A percentile compares a stretch with the other conserved stretches of the same genome.
Evolutionary conservation across 2,113 vertebrate genomes (phyloP).

Genomic region (Sturnus vulgaris): DNA sequence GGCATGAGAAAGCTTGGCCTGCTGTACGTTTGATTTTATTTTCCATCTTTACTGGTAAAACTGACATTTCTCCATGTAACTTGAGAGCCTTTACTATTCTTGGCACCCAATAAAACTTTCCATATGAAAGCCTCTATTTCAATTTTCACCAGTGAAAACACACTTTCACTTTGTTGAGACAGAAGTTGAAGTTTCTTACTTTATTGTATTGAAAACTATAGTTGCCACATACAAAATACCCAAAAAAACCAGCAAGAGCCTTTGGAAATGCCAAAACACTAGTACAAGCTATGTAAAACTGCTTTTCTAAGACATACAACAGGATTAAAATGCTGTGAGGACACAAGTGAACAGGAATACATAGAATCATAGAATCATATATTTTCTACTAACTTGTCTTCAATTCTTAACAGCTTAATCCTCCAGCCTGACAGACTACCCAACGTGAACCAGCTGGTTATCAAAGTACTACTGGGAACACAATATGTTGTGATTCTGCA

Average conservation of each 20-base stretch:
- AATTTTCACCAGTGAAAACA: constrained; percentile 39
- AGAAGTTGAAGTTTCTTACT: background rate
- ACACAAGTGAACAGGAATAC: background rate
- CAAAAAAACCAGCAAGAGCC: background rate
- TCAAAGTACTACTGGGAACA: background rate
- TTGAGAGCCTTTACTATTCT: constrained; percentile 42
- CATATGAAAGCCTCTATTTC: constrained; percentile 14
- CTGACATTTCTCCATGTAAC: constrained; percentile 37
- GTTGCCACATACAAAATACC: background rate
- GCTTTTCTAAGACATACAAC: background rate
- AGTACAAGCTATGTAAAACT: background rate
- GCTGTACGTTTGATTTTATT: background rate
- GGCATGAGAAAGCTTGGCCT: background rate
- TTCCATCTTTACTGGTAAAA: constrained; percentile 44
- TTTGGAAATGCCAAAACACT: background rate
- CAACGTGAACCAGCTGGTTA: background rate
- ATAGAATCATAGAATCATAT: rapidly evolving
- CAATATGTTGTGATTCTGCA: background rate
- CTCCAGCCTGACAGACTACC: background rate
- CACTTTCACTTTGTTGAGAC: background rate
- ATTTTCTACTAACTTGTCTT: background rate
- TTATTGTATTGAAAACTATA: background rate
- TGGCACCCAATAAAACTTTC: constrained; percentile 45
- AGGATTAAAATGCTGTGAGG: background rate
- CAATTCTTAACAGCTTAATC: background rate